Evolutionary conservation across 2,113 vertebrate genomes (phyloP).

Genomic region (Anolis sagrei): DNA sequence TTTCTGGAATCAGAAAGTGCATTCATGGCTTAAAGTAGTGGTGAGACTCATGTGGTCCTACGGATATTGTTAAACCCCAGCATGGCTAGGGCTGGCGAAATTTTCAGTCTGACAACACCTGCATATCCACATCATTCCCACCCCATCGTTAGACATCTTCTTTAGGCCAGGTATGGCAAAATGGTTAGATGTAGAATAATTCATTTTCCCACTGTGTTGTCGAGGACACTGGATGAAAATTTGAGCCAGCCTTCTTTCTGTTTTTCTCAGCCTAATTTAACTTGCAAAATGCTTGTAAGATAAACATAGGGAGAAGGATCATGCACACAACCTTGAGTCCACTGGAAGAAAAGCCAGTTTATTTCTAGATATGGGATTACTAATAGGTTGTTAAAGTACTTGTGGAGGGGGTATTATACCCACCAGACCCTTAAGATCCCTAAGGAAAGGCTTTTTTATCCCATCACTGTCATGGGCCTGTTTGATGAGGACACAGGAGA

Average conservation of each 20-base stretch:
- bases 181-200: not conserved
- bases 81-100: not conserved
- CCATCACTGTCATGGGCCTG: too few relatives aligned
- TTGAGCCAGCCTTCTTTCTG: not conserved
- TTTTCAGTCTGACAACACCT: not conserved
- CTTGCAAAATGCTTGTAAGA: too few relatives aligned
- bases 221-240: not conserved
- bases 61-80: too few relatives aligned
- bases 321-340: not conserved
- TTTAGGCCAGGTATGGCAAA: not conserved
- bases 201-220: not conserved
- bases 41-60: too few relatives aligned
- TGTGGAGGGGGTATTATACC: not conserved
- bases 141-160: not conserved
- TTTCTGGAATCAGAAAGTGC: not conserved
- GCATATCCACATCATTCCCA: too few relatives aligned
- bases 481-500: too few relatives aligned
- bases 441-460: too few relatives aligned
- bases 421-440: too few relatives aligned
- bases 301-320: not conserved
- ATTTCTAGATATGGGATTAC: not conserved
- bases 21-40: not conserved
- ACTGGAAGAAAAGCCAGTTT: not conserved
- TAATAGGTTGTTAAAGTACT: not conserved
- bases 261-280: not conserved